Evolutionary conservation across 2,888 invertebrate species (phyloP).

Genomic region (Spatulosminthurus flaviceps): DNA sequence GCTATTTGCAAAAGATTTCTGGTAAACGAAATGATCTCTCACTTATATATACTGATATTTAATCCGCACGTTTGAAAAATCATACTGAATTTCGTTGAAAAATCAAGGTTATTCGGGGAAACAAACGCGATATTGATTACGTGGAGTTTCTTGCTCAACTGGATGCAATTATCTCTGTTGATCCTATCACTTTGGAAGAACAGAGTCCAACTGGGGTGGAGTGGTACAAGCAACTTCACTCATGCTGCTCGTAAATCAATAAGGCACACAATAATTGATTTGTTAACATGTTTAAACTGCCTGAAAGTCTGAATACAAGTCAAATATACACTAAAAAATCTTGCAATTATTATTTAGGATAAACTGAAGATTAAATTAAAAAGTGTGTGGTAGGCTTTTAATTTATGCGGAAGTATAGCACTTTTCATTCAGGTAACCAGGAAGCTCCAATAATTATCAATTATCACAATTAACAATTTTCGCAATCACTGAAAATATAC

Average conservation of each 20-base stretch:
- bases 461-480: too few species aligned
- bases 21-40: slow-evolving; percentile 48
- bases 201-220: slow-evolving; percentile 62
- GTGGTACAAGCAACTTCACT: slow-evolving; percentile 60
- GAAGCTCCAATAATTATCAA: too few species aligned
- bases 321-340: background rate
- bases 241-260: slow-evolving; percentile 39
- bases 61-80: too few species aligned
- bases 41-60: too few species aligned
- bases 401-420: too few species aligned
- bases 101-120: slow-evolving; percentile 59
- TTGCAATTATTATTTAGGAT: background rate
- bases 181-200: slow-evolving; percentile 61
- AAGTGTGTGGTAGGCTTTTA: background rate
- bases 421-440: too few species aligned
- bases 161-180: slow-evolving; percentile 56
- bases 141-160: slow-evolving; percentile 59
- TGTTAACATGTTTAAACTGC: background rate
- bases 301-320: background rate
- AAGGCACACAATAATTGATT: background rate
- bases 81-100: too few species aligned
- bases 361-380: slow-evolving; percentile 11
- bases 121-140: slow-evolving; percentile 60
- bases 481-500: too few species aligned
- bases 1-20: slow-evolving; percentile 59